Conservation (phyloP, 2,113 vertebrate genomes). For the Steatornis caripensis region DNA sequence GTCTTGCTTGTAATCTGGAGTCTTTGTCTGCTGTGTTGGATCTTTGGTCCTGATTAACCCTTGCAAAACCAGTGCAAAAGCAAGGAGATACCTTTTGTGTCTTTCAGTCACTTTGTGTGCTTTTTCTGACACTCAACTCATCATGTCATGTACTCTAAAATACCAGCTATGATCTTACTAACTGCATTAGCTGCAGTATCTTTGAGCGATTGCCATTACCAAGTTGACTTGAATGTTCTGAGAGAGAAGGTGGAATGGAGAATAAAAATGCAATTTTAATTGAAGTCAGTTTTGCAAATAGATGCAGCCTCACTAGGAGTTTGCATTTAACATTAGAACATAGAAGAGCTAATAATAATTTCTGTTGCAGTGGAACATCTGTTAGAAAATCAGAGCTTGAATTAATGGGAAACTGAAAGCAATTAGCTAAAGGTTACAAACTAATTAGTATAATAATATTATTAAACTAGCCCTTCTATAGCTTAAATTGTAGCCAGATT, state of each 20-base stretch:
- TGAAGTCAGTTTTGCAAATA: neutral
- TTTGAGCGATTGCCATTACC: neutral
- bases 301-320: neutral
- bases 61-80: neutral
- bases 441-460: constrained; percentile 52
- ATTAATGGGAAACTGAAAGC: constrained; percentile 53
- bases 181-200: neutral
- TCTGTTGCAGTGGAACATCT: constrained; percentile 42
- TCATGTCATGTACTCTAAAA: neutral
- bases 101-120: neutral
- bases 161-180: neutral
- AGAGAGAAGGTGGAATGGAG: neutral
- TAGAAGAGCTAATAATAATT: constrained; percentile 5
- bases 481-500: neutral
- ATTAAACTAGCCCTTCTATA: constrained; percentile 21
- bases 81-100: neutral
- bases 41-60: neutral
- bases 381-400: constrained; percentile 40
- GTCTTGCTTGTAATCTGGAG: neutral
- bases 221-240: neutral
- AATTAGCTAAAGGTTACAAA: constrained; percentile 58
- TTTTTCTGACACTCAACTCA: neutral
- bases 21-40: neutral
- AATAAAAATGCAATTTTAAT: neutral
- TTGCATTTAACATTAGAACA: constrained; percentile 39